Base-by-base conservation (phyloP, 2,888 invertebrate species). In the Osedax fenrisi region DNA sequence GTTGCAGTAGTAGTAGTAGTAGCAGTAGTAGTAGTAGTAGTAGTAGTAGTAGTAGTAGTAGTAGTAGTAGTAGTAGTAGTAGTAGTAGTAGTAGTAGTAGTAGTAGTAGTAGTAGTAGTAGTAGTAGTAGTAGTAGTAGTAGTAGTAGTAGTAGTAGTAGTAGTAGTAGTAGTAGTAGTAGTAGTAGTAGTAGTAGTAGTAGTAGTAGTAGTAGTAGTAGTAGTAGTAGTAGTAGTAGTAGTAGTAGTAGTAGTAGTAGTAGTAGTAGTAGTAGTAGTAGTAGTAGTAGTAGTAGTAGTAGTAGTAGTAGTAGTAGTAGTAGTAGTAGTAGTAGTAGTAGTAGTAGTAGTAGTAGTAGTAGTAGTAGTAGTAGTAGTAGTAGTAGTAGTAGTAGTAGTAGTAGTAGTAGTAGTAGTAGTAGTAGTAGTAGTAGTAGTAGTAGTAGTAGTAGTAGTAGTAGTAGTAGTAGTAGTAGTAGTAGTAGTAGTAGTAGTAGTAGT, bases 31-130 rank as follows among this genome's bases (percentile, higher is more conserved):
- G 72, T 72, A 72, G 72, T 72, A 72, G 61, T 72, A 72, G 72
- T 5, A 72, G 72, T 72, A 72, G 61, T 61, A 72, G 72, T 72
- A 72, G 72, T 72, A 72, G 64, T 61, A 21, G 72, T 72, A 72
- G 72, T 72, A 62, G 64, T 72, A 72, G 64, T 72, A 62, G 64
- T 67, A 67, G 72, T 72, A 72, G 72, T 72, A 22, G 61, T 72
- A 72, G 72, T 72, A 72, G 64, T 72, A 62, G 61, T 72, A 72
- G 61, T 62, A 62, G 61, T 61, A 72, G 61, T 13, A 72, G 72
- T 72, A 22, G 64, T 67, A 72, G 64, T 72, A 72, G 61, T 68
- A 72, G 72, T 67, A 72, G 61, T 67, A 41, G 27, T 41, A 41
- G 41, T 41, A 41, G 41, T 41, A 41, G 41, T 41, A 41, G 41